Percentiles rank a stretch among this genome's conserved stretches.
These are phyloP conservation scores for Leuciscus idus DNA, from an alignment of 2,113 vertebrate genomes.

Conservation along the genomic window DNA sequence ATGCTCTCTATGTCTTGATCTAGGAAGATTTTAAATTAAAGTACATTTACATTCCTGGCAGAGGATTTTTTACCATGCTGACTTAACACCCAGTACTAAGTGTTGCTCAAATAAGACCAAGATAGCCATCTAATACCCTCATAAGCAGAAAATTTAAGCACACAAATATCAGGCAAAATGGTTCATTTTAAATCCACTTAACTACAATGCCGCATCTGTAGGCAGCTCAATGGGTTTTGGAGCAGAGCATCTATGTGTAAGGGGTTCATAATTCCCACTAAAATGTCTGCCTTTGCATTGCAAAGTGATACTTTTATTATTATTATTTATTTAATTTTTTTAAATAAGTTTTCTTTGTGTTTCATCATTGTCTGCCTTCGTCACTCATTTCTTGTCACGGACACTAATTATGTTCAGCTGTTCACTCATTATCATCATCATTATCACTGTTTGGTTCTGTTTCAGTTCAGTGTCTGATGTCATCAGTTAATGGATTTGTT, in stretches of 20 bases:
- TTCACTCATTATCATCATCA: neutral
- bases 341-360: neutral
- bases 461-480: neutral
- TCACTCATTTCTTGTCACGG: neutral
- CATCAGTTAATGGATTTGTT: too few relatives aligned
- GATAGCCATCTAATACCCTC: neutral
- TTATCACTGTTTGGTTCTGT: neutral
- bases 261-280: neutral
- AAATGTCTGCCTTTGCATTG: neutral
- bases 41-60: neutral
- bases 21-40: neutral
- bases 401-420: neutral
- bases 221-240: too few relatives aligned
- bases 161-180: neutral
- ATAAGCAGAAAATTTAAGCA: neutral
- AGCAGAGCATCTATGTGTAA: neutral
- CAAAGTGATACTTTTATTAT: too few relatives aligned
- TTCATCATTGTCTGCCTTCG: neutral
- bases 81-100: neutral
- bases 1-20: neutral
- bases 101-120: neutral
- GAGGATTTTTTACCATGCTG: neutral
- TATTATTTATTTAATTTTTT: too few relatives aligned
- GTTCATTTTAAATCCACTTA: neutral
- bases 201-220: neutral